These are phyloP conservation scores for Allolobophora icterica DNA, from an alignment of 2,888 invertebrate species.

Conservation along the genomic window DNA sequence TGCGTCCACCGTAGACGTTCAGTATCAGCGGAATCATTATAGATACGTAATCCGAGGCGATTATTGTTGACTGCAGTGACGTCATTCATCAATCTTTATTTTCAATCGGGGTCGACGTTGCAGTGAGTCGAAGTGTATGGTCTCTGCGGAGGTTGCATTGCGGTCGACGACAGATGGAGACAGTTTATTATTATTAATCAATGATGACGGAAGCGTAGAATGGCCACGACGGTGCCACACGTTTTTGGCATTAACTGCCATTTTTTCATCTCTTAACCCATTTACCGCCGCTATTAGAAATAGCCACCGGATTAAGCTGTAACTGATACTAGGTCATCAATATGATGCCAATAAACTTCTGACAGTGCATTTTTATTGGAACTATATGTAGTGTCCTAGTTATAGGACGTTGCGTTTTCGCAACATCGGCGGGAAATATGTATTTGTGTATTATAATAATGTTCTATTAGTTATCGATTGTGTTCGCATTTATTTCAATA, in stretches of 20 bases:
- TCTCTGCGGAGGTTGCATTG: background rate
- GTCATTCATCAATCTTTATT: background rate
- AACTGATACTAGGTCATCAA: no score
- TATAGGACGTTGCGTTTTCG: no score
- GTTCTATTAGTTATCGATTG: no score
- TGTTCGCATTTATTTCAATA: no score
- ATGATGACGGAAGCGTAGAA: background rate
- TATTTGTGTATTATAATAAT: no score
- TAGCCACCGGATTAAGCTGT: no score
- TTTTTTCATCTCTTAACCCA: background rate
- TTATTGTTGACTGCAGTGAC: background rate
- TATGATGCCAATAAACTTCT: no score
- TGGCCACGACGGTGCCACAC: background rate
- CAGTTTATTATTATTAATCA: background rate
- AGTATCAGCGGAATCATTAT: background rate
- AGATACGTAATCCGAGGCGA: background rate
- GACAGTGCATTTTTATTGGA: no score
- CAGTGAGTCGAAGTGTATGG: background rate
- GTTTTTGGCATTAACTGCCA: background rate
- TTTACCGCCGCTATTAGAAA: no score
- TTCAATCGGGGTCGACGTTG: background rate
- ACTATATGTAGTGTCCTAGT: no score
- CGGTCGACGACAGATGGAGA: background rate
- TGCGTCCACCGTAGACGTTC: no score
- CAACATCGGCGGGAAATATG: no score